phyloP scores from a whole-genome alignment of 2,797 vertebrate species.

The Catamblyrhynchus diadema region DNA sequence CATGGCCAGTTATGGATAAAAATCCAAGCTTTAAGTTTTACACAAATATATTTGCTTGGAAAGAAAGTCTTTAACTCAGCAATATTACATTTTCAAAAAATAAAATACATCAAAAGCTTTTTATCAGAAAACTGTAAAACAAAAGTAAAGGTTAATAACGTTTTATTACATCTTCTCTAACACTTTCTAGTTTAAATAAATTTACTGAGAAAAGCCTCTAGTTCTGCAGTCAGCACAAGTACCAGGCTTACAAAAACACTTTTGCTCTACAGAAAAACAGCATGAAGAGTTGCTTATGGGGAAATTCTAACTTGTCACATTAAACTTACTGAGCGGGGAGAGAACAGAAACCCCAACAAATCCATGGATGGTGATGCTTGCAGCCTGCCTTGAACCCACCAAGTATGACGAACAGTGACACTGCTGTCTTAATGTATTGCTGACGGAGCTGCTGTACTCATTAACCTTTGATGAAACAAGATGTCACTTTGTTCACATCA shows the following conservation, averaged over 20 bases:
- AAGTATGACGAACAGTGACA: conserved; percentile 36
- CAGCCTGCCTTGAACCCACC: not conserved
- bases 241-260: not conserved
- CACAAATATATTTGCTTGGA: not conserved
- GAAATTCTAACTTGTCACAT: not conserved
- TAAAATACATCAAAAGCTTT: not conserved
- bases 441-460: conserved; percentile 61
- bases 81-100: not conserved
- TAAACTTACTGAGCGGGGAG: not conserved
- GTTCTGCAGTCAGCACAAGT: not conserved
- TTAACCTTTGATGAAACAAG: conserved; percentile 65
- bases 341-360: not conserved
- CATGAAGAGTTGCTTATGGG: not conserved
- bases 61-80: not conserved
- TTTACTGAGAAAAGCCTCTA: not conserved
- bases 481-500: conserved; percentile 66
- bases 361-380: not conserved
- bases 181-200: not conserved
- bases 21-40: not conserved
- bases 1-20: not conserved
- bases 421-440: conserved; percentile 50
- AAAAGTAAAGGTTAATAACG: not conserved
- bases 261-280: not conserved
- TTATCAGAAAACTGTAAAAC: not conserved
- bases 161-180: not conserved